phyloP scores from a whole-genome alignment of 2,113 vertebrate species.

The Percopsis transmontana region DNA sequence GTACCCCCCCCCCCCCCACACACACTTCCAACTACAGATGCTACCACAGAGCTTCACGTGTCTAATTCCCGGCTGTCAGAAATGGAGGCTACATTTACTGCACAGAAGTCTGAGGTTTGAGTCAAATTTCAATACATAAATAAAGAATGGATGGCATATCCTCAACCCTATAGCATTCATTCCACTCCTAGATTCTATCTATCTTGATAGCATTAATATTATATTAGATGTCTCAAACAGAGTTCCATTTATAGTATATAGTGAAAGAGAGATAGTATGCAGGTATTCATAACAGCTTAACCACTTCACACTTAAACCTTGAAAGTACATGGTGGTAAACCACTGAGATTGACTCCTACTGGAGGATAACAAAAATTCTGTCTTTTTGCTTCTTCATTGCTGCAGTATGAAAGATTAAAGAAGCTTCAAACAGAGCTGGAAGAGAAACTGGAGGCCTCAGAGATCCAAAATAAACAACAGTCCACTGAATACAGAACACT shows the following conservation, averaged over 20 bases:
- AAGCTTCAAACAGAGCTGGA: constrained; percentile 88
- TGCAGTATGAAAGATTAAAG: constrained; percentile 89
- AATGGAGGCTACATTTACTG: constrained; percentile 80
- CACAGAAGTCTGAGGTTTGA: constrained; percentile 89
- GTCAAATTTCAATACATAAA: not conserved
- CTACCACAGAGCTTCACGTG: constrained; percentile 81
- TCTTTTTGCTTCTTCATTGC: constrained; percentile 32
- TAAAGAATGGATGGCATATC: not conserved
- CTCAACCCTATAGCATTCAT: not conserved
- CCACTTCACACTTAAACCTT: too few relatives aligned
- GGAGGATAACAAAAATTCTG: too few relatives aligned
- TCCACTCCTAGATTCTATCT: not conserved
- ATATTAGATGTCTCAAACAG: too few relatives aligned
- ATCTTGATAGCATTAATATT: not conserved
- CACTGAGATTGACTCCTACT: not conserved
- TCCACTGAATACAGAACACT: constrained; percentile 87
- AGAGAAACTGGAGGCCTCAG: constrained; percentile 92
- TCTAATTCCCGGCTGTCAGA: constrained; percentile 84
- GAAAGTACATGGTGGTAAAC: too few relatives aligned
- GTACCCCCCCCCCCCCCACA: too few relatives aligned
- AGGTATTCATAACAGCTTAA: too few relatives aligned
- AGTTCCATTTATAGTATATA: too few relatives aligned
- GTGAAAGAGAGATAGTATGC: too few relatives aligned
- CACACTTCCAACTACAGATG: constrained; percentile 76
- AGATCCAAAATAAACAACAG: constrained; percentile 92